phyloP scores from a whole-genome alignment of 2,888 invertebrate genomes.

The Leptinotarsa haldemani region DNA sequence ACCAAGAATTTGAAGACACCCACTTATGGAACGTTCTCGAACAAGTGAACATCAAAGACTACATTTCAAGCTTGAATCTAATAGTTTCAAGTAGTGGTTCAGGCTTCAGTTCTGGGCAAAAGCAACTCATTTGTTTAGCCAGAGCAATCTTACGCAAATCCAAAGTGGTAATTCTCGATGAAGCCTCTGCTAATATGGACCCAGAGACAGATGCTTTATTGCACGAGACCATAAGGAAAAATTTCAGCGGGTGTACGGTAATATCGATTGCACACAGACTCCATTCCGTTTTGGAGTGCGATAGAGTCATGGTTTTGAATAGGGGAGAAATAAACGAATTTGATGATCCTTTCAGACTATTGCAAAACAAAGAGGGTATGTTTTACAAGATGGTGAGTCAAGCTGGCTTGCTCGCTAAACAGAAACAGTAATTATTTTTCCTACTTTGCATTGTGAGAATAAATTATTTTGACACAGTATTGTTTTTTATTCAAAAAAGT shows the following conservation, averaged over 20 bases:
- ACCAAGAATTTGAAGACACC: slow-evolving; percentile 47
- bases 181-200: slow-evolving; percentile 82
- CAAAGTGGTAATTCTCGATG: slow-evolving; percentile 68
- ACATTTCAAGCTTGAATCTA: slow-evolving; percentile 71
- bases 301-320: slow-evolving; percentile 68
- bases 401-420: slow-evolving; percentile 70
- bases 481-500: too few species aligned
- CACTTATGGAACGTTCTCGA: slow-evolving; percentile 52
- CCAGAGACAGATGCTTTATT: slow-evolving; percentile 81
- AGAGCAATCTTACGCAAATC: slow-evolving; percentile 67
- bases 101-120: slow-evolving; percentile 59
- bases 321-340: slow-evolving; percentile 62
- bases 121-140: slow-evolving; percentile 69
- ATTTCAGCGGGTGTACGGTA: slow-evolving; percentile 69
- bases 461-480: too few species aligned
- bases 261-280: slow-evolving; percentile 64
- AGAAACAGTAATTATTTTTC: not conserved
- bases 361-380: slow-evolving; percentile 71
- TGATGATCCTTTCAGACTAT: slow-evolving; percentile 59
- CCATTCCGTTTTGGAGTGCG: slow-evolving; percentile 70
- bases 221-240: slow-evolving; percentile 70
- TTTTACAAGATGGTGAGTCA: slow-evolving; percentile 77
- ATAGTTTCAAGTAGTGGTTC: slow-evolving; percentile 44
- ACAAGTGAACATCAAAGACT: slow-evolving; percentile 62
- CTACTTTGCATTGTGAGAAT: not conserved